Evolutionary conservation across 2,797 vertebrate species (phyloP).

Genomic region (Acanthurus tractus): DNA sequence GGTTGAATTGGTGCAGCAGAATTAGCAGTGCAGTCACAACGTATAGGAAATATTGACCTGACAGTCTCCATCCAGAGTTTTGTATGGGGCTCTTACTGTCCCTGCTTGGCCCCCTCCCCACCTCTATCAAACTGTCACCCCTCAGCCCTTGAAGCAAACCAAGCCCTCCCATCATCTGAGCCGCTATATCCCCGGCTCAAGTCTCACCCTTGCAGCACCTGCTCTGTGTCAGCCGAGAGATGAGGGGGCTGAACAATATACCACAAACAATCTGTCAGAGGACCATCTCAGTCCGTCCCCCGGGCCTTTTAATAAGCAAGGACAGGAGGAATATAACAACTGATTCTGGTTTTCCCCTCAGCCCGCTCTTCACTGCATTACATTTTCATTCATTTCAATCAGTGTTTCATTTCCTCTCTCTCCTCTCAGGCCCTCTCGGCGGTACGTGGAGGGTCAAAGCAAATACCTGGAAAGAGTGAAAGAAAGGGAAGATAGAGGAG

Average conservation of each 20-base stretch:
- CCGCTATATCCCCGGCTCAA: slow-evolving; percentile 32
- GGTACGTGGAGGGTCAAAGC: slow-evolving; percentile 69
- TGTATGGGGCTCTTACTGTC: slow-evolving; percentile 34
- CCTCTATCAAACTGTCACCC: slow-evolving; percentile 2
- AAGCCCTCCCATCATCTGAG: slow-evolving; percentile 33
- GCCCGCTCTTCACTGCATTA: slow-evolving; percentile 61
- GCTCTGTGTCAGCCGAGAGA: slow-evolving; percentile 64
- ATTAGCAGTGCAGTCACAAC: slow-evolving; percentile 57
- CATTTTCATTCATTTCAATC: slow-evolving; percentile 75
- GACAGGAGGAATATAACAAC: slow-evolving; percentile 56
- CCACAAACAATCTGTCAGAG: slow-evolving; percentile 63
- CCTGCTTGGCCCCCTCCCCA: neutral
- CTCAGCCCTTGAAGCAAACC: slow-evolving; percentile 12
- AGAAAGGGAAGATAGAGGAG: slow-evolving; percentile 18
- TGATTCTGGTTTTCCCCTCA: slow-evolving; percentile 43
- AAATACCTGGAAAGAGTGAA: slow-evolving; percentile 43
- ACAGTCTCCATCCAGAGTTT: slow-evolving; percentile 56
- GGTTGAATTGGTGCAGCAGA: slow-evolving; percentile 50
- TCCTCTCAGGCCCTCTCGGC: slow-evolving; percentile 56
- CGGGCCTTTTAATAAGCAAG: slow-evolving; percentile 71
- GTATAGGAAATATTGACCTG: slow-evolving; percentile 67
- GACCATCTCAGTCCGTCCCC: slow-evolving; percentile 45
- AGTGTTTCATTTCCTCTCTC: slow-evolving; percentile 76
- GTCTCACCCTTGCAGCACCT: slow-evolving; percentile 60
- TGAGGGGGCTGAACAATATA: slow-evolving; percentile 55